phyloP scores from a whole-genome alignment of 2,113 vertebrate species.

The Pelecanoides urinatrix region DNA sequence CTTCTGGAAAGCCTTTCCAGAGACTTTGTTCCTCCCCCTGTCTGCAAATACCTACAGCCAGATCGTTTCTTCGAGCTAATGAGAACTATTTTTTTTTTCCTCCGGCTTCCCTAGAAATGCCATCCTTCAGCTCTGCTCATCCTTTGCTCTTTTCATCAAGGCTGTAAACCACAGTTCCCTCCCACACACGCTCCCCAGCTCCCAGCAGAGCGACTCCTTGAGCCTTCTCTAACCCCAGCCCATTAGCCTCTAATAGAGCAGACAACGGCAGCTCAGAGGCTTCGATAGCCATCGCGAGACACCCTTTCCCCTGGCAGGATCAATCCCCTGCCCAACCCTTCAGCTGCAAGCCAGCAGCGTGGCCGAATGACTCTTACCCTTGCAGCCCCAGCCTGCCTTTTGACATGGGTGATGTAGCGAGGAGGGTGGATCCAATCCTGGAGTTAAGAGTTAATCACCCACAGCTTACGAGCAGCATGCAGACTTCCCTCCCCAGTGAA shows the following conservation, averaged over 20 bases:
- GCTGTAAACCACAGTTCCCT: not conserved
- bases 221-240: not conserved
- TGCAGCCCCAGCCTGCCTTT: not conserved
- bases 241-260: not conserved
- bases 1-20: not conserved
- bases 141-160: not conserved
- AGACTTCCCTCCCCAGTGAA: not conserved
- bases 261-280: not conserved
- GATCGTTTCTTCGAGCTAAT: not conserved
- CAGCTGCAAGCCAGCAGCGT: not conserved
- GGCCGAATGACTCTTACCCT: not conserved
- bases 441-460: not conserved
- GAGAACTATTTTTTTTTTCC: not conserved
- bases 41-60: not conserved
- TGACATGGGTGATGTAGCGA: not conserved
- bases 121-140: not conserved
- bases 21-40: not conserved
- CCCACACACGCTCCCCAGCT: not conserved
- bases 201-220: not conserved
- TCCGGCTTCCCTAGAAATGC: not conserved
- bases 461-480: accelerated
- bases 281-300: not conserved
- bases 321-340: not conserved
- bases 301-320: not conserved
- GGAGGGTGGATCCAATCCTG: not conserved